A percentile compares a stretch with the other conserved stretches of the same genome.
These are phyloP conservation scores for Corythornis madagascariensis DNA, from an alignment of 2,113 vertebrate species.

Conservation along the genomic window DNA sequence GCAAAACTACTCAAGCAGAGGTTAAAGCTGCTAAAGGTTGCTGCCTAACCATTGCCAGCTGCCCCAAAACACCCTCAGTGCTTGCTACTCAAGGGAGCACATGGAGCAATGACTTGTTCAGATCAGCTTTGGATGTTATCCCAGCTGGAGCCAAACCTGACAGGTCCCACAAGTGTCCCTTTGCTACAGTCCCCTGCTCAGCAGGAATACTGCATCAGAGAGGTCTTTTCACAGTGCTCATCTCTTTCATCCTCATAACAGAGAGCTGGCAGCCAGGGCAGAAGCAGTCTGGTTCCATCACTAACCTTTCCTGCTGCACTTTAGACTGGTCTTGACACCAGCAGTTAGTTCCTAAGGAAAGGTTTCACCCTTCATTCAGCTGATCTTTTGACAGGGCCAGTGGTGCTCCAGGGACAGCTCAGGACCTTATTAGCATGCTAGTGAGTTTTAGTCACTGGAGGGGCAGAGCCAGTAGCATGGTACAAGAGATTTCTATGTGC, in stretches of 20 bases:
- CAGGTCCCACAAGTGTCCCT: neutral
- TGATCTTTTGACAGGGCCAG: neutral
- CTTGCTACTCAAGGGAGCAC: neutral
- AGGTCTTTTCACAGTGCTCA: neutral
- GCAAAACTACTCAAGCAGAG: neutral
- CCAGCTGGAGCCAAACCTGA: neutral
- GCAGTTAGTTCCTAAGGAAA: neutral
- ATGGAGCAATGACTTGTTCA: neutral
- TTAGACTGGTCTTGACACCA: neutral
- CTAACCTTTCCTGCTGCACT: neutral
- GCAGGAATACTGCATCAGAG: neutral
- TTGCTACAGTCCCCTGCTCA: neutral
- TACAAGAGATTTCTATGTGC: neutral
- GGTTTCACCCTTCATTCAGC: neutral
- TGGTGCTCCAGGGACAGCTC: neutral
- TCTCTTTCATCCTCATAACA: fast-evolving
- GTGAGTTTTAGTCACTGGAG: neutral
- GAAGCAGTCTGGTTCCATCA: neutral
- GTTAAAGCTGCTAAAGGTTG: neutral
- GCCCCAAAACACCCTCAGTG: neutral
- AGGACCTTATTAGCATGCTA: neutral
- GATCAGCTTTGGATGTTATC: neutral
- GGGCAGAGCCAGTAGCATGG: neutral
- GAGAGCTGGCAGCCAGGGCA: neutral
- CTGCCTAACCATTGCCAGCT: neutral